Evolutionary conservation across 2,113 vertebrate genomes (phyloP).

Genomic region (Actenoides hombroni): DNA sequence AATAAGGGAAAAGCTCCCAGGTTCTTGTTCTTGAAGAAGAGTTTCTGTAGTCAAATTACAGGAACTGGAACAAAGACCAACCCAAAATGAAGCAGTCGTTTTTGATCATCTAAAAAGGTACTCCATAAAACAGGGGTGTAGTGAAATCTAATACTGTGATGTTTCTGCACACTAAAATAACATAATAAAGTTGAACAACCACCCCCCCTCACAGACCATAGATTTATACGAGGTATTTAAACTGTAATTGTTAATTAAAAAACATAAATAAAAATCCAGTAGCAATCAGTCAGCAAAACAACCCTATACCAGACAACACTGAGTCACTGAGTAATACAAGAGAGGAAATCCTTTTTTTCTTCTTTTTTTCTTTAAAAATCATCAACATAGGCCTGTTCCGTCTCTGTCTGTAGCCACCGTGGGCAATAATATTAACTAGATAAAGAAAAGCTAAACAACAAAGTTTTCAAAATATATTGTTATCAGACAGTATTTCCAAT

Average conservation of each 20-base stretch:
- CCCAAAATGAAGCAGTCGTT: background rate
- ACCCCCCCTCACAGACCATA: background rate
- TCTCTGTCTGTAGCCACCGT: background rate
- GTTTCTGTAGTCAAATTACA: background rate
- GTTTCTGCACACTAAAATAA: conserved; percentile 54
- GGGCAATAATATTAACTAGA: background rate
- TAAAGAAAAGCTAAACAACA: background rate
- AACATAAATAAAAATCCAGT: conserved; percentile 51
- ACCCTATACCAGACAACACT: conserved; percentile 30
- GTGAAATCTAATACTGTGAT: conserved; percentile 40
- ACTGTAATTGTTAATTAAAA: conserved; percentile 67
- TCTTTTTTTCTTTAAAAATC: background rate
- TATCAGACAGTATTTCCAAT: background rate
- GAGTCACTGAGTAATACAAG: background rate
- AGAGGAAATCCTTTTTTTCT: background rate
- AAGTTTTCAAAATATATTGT: conserved; percentile 2
- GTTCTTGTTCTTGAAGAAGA: background rate
- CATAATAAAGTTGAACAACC: conserved; percentile 19
- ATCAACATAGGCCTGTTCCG: background rate
- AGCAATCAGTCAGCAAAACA: conserved; percentile 56
- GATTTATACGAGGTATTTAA: conserved; percentile 53
- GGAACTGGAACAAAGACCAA: background rate
- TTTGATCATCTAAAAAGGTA: background rate
- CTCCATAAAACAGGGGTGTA: background rate
- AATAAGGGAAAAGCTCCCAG: background rate